Evolutionary conservation across 2,113 vertebrate species (phyloP).

Genomic region (Ameiurus melas): DNA sequence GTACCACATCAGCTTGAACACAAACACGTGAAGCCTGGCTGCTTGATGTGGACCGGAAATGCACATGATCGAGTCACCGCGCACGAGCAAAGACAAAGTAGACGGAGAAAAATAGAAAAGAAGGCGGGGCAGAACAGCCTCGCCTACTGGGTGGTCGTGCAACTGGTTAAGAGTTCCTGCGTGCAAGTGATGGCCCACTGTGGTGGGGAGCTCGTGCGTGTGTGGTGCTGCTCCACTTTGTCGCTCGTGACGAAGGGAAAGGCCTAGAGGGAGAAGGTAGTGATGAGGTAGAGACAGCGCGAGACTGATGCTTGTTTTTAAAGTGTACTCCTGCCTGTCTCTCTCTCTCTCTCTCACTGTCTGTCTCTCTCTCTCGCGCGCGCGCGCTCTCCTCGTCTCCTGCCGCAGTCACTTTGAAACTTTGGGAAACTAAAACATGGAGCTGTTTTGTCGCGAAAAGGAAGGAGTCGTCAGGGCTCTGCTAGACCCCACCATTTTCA

Average conservation of each 20-base stretch:
- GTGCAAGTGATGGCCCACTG: slow-evolving; percentile 20
- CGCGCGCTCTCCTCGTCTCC: slow-evolving; percentile 39
- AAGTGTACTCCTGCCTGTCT: slow-evolving; percentile 9
- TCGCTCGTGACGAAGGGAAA: slow-evolving; percentile 2
- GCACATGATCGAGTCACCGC: background rate
- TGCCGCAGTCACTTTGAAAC: slow-evolving; percentile 55
- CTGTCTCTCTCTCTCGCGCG: slow-evolving; percentile 27
- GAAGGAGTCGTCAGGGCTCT: slow-evolving; percentile 80
- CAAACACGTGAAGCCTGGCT: background rate
- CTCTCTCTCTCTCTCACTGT: slow-evolving; percentile 54
- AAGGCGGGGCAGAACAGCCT: slow-evolving; percentile 34
- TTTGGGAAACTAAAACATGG: slow-evolving; percentile 73
- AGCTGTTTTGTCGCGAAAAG: slow-evolving; percentile 89
- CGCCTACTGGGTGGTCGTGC: slow-evolving; percentile 46
- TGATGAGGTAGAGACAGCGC: slow-evolving; percentile 38
- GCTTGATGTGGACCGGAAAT: background rate
- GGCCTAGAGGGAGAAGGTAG: background rate
- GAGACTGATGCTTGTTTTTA: slow-evolving; percentile 60
- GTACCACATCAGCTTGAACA: background rate
- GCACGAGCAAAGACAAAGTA: background rate
- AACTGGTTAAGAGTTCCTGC: slow-evolving; percentile 12
- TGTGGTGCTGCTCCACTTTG: background rate
- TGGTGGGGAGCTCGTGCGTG: background rate
- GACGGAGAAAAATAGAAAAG: background rate
- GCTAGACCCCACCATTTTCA: slow-evolving; percentile 84